Conservation (phyloP, 1,140 invertebrate genomes). For the Lepidurus arcticus region DNA sequence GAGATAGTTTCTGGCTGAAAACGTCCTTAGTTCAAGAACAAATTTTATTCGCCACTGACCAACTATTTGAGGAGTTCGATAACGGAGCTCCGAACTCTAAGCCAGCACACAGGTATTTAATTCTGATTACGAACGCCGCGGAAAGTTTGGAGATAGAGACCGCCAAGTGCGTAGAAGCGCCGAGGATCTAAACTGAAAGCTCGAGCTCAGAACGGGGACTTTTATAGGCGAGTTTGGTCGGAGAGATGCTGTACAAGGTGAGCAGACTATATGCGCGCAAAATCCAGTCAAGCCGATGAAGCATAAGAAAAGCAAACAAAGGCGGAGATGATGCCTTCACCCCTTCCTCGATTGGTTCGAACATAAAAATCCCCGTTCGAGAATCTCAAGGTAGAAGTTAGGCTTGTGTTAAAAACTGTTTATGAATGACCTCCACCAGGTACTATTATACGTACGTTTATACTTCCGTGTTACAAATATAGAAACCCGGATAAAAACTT, state of each 20-base stretch:
- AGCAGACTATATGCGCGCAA: slow-evolving; percentile 17
- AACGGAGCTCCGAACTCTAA: neutral
- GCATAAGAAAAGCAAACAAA: neutral
- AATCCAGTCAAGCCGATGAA: neutral
- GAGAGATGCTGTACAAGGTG: slow-evolving; percentile 10
- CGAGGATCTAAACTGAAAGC: slow-evolving; percentile 15
- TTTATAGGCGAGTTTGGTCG: slow-evolving; percentile 18
- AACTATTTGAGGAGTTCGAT: neutral
- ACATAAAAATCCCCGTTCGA: neutral
- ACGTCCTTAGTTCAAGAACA: neutral
- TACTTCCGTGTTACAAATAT: neutral
- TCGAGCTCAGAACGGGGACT: slow-evolving; percentile 6
- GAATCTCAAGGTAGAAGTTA: neutral
- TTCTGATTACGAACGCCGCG: neutral
- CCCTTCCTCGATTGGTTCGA: neutral
- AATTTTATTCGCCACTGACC: neutral
- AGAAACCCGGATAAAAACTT: neutral
- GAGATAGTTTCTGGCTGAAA: neutral
- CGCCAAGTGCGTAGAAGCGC: slow-evolving; percentile 16
- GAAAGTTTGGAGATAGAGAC: neutral
- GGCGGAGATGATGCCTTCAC: neutral
- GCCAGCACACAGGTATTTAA: neutral
- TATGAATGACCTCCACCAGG: neutral
- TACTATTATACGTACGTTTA: too few species aligned
- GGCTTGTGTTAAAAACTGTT: neutral